phyloP scores from a whole-genome alignment of 2,797 vertebrate genomes.

The Gallirallus australis region DNA sequence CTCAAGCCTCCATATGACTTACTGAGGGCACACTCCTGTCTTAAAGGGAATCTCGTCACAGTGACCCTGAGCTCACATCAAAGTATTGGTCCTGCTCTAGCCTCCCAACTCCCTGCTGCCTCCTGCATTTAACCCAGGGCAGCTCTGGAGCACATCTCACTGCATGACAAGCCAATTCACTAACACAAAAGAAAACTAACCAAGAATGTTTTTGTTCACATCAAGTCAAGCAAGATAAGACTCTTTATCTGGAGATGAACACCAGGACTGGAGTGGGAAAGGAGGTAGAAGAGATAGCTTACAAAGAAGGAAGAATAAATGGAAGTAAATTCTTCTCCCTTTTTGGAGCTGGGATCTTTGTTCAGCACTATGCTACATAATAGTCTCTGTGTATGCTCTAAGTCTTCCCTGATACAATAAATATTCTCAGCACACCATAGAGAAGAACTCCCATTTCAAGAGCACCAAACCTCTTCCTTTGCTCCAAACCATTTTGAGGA shows the following conservation, averaged over 20 bases:
- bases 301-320: background rate
- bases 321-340: background rate
- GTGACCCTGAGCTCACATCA: background rate
- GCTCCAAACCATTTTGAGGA: background rate
- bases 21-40: background rate
- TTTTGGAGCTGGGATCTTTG: background rate
- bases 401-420: background rate
- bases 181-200: background rate
- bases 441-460: background rate
- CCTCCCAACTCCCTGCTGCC: background rate
- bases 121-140: background rate
- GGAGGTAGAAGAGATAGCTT: background rate
- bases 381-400: background rate
- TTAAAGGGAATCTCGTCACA: background rate
- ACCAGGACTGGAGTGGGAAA: background rate
- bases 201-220: background rate
- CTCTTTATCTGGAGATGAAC: background rate
- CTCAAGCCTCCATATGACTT: background rate
- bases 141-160: background rate
- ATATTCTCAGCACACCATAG: background rate
- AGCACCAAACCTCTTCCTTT: background rate
- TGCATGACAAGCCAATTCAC: background rate
- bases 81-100: fast-evolving
- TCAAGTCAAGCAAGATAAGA: background rate
- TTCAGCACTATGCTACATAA: background rate